Evolutionary conservation across 2,888 invertebrate genomes (phyloP).

Genomic region (Limenitis camilla): DNA sequence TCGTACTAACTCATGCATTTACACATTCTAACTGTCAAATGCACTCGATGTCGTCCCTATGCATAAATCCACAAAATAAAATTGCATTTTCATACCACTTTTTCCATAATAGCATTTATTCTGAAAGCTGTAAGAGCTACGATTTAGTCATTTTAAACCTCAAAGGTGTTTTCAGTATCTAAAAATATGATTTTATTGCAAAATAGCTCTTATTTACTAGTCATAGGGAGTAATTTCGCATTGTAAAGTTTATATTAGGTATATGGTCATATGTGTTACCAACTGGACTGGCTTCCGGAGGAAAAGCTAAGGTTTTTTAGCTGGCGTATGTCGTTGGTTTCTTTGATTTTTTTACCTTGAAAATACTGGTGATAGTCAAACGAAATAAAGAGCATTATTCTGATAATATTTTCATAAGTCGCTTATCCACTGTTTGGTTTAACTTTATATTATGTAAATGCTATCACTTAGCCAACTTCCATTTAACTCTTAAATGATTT

Average conservation of each 20-base stretch:
- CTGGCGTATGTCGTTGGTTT: slow-evolving; percentile 2
- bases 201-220: background rate
- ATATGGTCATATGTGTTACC: background rate
- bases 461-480: too few species aligned
- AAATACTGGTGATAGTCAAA: too few species aligned
- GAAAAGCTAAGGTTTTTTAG: slow-evolving; percentile 1
- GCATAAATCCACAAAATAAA: slow-evolving; percentile 13
- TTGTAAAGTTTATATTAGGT: background rate
- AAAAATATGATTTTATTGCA: background rate
- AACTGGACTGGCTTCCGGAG: slow-evolving; percentile 10
- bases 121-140: slow-evolving; percentile 3
- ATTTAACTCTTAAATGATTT: too few species aligned
- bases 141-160: background rate
- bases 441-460: too few species aligned
- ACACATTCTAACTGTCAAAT: slow-evolving; percentile 10
- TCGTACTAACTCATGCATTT: background rate
- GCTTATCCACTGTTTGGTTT: too few species aligned
- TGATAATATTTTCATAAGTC: too few species aligned
- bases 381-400: too few species aligned
- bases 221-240: background rate
- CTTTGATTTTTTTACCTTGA: background rate
- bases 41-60: slow-evolving; percentile 11
- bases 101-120: slow-evolving; percentile 4
- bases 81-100: background rate
- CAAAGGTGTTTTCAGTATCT: slow-evolving; percentile 1